phyloP scores from a whole-genome alignment of 2,113 vertebrate genomes.

The Pavo muticus region DNA sequence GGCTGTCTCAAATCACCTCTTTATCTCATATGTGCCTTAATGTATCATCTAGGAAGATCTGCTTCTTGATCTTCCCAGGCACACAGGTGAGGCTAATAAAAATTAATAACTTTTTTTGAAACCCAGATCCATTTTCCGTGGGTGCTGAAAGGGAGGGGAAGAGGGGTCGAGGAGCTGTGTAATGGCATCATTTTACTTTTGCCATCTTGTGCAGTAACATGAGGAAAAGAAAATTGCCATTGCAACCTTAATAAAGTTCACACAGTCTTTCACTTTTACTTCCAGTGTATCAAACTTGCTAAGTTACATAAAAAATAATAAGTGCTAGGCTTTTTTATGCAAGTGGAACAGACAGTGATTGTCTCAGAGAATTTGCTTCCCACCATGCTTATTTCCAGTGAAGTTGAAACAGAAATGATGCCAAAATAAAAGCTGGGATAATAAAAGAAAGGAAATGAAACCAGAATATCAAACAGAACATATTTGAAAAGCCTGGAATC shows the following conservation, averaged over 20 bases:
- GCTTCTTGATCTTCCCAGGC: too few species aligned
- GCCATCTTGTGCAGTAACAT: background rate
- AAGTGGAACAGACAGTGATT: background rate
- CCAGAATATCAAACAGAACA: background rate
- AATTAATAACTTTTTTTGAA: background rate
- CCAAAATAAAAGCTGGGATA: background rate
- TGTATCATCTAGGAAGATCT: too few species aligned
- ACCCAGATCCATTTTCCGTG: background rate
- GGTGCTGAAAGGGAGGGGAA: background rate
- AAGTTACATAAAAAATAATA: background rate
- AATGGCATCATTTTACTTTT: background rate
- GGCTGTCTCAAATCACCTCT: too few species aligned
- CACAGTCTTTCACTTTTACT: background rate
- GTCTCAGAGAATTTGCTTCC: background rate
- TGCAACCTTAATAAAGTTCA: background rate
- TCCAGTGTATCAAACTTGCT: background rate
- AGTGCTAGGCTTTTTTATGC: background rate
- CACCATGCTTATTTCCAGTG: background rate
- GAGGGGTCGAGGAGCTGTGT: background rate
- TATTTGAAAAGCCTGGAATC: background rate
- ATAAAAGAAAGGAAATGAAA: background rate
- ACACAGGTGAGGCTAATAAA: background rate
- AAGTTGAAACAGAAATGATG: background rate
- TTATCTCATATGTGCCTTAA: too few species aligned
- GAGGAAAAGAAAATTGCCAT: background rate